phyloP scores from a whole-genome alignment of 2,113 vertebrate species.

The Trochalopteron elliotii region DNA sequence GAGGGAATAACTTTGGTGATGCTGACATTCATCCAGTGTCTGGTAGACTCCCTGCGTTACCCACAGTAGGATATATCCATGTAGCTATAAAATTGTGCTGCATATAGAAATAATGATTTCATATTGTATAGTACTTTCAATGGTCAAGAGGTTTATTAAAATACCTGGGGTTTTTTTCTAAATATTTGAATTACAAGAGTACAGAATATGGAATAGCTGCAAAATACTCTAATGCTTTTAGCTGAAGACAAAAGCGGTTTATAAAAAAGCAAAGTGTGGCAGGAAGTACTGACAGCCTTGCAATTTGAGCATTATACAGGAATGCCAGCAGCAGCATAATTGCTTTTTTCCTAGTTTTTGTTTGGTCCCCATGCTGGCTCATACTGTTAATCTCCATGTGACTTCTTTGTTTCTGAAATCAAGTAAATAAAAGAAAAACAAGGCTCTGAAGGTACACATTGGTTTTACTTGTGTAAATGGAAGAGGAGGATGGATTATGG shows the following conservation, averaged over 20 bases:
- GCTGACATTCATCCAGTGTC: neutral
- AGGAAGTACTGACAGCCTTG: conserved; percentile 30
- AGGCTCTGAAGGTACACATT: neutral
- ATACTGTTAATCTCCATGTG: neutral
- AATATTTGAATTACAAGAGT: neutral
- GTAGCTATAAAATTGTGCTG: neutral
- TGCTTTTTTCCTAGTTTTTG: conserved; percentile 25
- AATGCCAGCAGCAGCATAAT: conserved; percentile 34
- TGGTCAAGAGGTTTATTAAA: neutral
- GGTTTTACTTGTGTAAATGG: neutral
- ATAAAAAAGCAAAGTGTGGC: neutral
- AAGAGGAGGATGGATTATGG: neutral
- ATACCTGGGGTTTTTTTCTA: neutral
- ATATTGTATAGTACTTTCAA: neutral
- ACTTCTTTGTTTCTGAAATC: conserved; percentile 10
- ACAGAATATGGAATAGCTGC: neutral
- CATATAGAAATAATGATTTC: neutral
- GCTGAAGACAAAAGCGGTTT: conserved; percentile 14
- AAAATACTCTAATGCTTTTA: conserved; percentile 16
- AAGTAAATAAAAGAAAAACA: conserved; percentile 36
- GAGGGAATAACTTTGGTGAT: neutral
- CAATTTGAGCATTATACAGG: conserved; percentile 21
- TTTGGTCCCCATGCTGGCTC: conserved; percentile 5
- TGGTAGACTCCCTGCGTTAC: neutral
- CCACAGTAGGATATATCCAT: neutral